Evolutionary conservation across 2,888 invertebrate species (phyloP), one percentile per base, ranked within the genome.

Genomic region (Oscheius onirici): DNA sequence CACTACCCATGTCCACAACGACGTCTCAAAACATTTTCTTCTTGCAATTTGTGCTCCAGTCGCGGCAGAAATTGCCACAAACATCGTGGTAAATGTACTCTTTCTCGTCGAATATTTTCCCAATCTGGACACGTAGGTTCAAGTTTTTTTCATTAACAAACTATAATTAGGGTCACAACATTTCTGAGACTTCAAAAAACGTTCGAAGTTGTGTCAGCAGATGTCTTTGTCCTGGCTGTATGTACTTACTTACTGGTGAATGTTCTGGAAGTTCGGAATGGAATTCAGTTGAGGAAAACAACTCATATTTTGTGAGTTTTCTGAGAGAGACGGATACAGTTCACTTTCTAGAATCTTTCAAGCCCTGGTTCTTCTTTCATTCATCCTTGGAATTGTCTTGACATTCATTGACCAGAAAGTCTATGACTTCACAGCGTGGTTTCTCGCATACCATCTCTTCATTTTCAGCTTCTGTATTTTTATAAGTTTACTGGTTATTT

Each of bases 1-100:
- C 34, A n/a, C 63, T 2, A 49, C 49, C 22, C 63, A 63, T 49
- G 49, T 63, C 34, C 63, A 63, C 17, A 63, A 63, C 49, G 34
- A 63, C 49, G 34, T 46, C 17, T 46, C 63, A 22, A 63, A 63
- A 34, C 26, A 46, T 24, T 63, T 49, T 28, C 46, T 63, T 24
- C 28, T 63, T 15, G 26, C 49, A 8, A n/a, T 63, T 6, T 63
- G 49, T 49, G 26, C 49, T 46, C 49, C 63, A 15, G 10, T 63
- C 2, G 49, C 26, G 8, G 34, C 34, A 10, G 49, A 63, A 26
- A 26, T 63, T 1, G 24, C 49, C 34, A 46, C 26, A 17, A 63
- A 63, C 46, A 26, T 49, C 22, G 49, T 63, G 6, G 20, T 63
- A 15, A 28, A 49, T 15, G 49, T 28, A 5, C 63, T 63, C 17